Percentiles rank a stretch among this genome's conserved stretches.
These are phyloP conservation scores for Hydrochoerus hydrochaeris DNA, from an alignment of 2,113 vertebrate genomes.

Conservation along the genomic window DNA sequence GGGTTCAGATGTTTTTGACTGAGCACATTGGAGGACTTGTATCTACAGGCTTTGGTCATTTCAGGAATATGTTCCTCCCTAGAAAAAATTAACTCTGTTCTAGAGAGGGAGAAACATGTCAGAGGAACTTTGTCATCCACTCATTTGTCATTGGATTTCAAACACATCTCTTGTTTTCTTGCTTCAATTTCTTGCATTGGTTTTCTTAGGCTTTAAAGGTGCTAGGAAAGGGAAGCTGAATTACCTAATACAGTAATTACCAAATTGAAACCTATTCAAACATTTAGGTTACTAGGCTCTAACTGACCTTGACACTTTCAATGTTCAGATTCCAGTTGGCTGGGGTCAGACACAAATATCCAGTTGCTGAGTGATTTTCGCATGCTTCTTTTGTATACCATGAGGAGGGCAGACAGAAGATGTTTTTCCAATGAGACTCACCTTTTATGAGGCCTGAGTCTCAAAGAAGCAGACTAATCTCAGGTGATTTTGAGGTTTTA, in stretches of 20 bases:
- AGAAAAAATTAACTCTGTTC: background rate
- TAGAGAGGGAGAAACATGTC: background rate
- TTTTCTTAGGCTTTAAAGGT: slow-evolving; percentile 35
- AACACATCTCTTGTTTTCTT: background rate
- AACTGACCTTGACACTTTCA: slow-evolving; percentile 74
- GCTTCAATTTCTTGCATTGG: background rate
- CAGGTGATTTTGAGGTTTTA: slow-evolving; percentile 71
- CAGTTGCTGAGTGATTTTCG: slow-evolving; percentile 70
- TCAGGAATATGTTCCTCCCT: background rate
- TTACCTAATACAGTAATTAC: slow-evolving; percentile 56
- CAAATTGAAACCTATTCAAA: slow-evolving; percentile 52
- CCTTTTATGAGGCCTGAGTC: slow-evolving; percentile 68
- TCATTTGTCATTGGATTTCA: background rate
- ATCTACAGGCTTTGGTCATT: background rate
- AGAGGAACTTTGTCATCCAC: background rate
- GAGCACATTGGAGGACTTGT: background rate
- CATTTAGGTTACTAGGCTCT: slow-evolving; percentile 20
- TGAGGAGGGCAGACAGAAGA: slow-evolving; percentile 71
- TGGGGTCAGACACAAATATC: slow-evolving; percentile 62
- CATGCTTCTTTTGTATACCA: slow-evolving; percentile 69
- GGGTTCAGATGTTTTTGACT: background rate
- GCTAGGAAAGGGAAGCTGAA: slow-evolving; percentile 20
- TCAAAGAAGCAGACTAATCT: slow-evolving; percentile 70
- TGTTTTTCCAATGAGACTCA: slow-evolving; percentile 70
- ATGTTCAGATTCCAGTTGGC: slow-evolving; percentile 59